These are phyloP conservation scores for Pseudorhombus dupliciocellatus DNA, from an alignment of 2,113 vertebrate genomes.

Conservation along the genomic window DNA sequence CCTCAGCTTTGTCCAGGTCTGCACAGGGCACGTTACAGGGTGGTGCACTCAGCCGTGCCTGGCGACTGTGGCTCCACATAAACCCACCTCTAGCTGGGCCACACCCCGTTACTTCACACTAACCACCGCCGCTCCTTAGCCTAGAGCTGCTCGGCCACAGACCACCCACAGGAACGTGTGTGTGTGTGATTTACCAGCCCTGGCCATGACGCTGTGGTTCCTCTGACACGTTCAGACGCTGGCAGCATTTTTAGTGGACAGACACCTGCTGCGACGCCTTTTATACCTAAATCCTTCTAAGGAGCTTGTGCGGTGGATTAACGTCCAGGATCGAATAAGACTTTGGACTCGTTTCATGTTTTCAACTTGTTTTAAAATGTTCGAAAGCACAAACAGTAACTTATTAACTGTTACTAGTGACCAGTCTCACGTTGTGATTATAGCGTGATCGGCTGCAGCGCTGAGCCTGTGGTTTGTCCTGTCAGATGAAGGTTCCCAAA, in stretches of 20 bases:
- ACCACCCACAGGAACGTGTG: constrained; percentile 45
- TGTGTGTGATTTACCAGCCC: not conserved
- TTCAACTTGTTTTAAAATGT: not conserved
- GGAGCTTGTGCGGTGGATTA: constrained; percentile 36
- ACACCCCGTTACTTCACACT: constrained; percentile 38
- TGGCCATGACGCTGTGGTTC: constrained; percentile 25
- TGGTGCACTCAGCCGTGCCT: constrained; percentile 8
- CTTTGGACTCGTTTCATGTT: not conserved
- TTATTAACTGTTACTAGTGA: not conserved
- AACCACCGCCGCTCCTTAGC: not conserved
- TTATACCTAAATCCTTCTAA: constrained; percentile 34
- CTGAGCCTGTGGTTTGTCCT: too few relatives aligned
- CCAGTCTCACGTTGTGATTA: not conserved
- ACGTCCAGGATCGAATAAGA: not conserved
- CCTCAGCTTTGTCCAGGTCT: constrained; percentile 1
- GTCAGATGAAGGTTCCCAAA: too few relatives aligned
- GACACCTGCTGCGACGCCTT: constrained; percentile 24
- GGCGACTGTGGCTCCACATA: constrained; percentile 35
- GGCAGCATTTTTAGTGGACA: constrained; percentile 3
- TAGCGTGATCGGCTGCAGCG: too few relatives aligned
- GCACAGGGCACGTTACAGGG: constrained; percentile 1
- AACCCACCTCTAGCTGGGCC: constrained; percentile 43
- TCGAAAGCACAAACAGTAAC: not conserved
- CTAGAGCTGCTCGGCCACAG: not conserved
- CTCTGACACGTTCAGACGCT: constrained; percentile 10